Conservation (phyloP, 2,797 vertebrate genomes). For the Nannoperca australis region DNA sequence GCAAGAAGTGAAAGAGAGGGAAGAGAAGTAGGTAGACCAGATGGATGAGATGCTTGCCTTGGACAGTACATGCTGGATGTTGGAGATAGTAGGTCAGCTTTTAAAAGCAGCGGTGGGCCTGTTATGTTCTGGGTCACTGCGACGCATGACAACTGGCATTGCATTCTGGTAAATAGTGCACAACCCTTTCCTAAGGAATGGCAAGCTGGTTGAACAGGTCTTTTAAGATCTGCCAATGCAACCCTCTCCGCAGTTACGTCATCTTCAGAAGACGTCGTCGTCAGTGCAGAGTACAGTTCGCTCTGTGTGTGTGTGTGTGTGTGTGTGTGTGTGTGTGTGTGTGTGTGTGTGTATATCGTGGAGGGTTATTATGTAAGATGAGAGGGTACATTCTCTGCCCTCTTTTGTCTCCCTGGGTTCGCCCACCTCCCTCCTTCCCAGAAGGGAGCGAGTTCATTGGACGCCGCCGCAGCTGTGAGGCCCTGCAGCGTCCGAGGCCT, state of each 20-base stretch:
- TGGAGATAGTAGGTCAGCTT: conserved; percentile 10
- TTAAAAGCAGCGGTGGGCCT: conserved; percentile 12
- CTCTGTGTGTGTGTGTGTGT: background rate
- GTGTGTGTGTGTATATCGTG: conserved; percentile 22
- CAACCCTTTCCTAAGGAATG: background rate
- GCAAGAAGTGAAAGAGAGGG: background rate
- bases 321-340: conserved; percentile 23
- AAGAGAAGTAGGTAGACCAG: background rate
- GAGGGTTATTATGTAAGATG: conserved; percentile 70
- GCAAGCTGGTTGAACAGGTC: conserved; percentile 1
- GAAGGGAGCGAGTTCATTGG: conserved; percentile 49
- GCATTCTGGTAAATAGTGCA: conserved; percentile 10
- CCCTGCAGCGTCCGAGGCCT: conserved; percentile 36
- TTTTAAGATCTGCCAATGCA: conserved; percentile 31
- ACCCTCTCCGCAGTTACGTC: conserved; percentile 2
- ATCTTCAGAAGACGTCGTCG: background rate
- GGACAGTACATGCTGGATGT: conserved; percentile 4
- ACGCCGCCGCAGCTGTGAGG: conserved; percentile 51
- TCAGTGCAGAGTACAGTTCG: background rate
- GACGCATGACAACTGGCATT: conserved; percentile 24
- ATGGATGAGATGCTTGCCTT: background rate
- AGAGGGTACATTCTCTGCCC: conserved; percentile 57
- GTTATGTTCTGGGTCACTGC: conserved; percentile 3
- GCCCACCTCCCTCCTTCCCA: conserved; percentile 50
- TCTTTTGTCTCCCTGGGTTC: conserved; percentile 67